Conservation (phyloP, 2,113 vertebrate genomes). For the Balaeniceps rex region DNA sequence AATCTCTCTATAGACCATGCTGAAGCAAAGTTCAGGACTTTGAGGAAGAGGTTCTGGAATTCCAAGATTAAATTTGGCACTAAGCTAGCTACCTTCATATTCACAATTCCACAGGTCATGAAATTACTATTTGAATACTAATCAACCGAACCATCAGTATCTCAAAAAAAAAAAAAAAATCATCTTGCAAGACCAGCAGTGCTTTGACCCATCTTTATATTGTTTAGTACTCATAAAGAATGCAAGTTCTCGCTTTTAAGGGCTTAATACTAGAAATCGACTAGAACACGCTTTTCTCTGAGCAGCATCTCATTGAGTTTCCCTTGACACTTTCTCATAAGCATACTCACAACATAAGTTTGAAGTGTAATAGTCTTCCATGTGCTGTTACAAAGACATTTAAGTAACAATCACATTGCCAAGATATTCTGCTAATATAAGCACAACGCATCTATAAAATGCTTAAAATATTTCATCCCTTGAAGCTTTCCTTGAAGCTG, state of each 20-base stretch:
- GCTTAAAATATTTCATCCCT: neutral
- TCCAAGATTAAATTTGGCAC: neutral
- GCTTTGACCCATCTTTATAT: neutral
- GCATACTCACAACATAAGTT: rapidly evolving
- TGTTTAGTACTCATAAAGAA: neutral
- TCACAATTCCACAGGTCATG: neutral
- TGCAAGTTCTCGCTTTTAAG: neutral
- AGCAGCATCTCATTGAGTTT: neutral
- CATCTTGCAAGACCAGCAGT: neutral
- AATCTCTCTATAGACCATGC: neutral
- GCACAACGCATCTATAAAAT: neutral
- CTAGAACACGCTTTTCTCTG: neutral
- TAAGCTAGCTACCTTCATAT: neutral
- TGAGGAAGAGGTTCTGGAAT: neutral
- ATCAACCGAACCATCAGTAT: neutral
- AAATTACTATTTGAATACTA: neutral
- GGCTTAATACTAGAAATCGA: neutral
- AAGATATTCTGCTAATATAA: neutral
- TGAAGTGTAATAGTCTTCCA: neutral
- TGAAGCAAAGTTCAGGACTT: neutral
- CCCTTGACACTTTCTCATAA: neutral
- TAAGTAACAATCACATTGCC: neutral
- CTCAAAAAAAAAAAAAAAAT: neutral
- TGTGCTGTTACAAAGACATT: neutral
- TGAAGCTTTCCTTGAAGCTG: neutral